Evolutionary conservation across 1,140 invertebrate species (phyloP), one percentile per base, ranked within the genome.

Genomic region (Oedothorax gibbosus): DNA sequence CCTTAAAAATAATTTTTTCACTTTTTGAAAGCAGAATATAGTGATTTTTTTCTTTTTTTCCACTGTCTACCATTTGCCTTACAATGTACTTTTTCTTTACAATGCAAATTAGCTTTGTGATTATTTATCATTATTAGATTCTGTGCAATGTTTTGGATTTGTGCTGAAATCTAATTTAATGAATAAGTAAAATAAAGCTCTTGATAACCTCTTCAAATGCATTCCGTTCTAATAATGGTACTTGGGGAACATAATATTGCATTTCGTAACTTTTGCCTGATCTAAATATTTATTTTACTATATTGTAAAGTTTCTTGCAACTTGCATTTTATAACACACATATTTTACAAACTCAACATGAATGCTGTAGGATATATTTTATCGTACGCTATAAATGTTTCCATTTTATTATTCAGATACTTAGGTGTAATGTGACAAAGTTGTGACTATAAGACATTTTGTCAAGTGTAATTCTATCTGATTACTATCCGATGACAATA

Each of bases 211-310:
- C 35, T 35, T 35, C 35, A 35, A 35, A 62, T 75, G 54, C 54
- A 75, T 75, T 79, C 68, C 53, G 21, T 68, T 51, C 64, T 79
- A 51, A 65, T 50, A 35, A 79, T 20, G 35, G 7, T 51, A 79
- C 77, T 66, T 49, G 35, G 77, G 76, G 77, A 79, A 79, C 77
- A 79, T 56, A 66, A 62, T 35, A 79, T 14, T 79, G 77, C 77
- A 79, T 79, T 79, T 79, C 51, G 21, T 68, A 7, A 35, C 65
- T 62, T 72, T 56, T 68, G 77, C 77, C 77, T 79, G 57, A n/a
- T 18, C 21, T 62, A 77, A 79, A 56, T 56, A 56, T n/a, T 79
- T 79, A 79, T 79, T 79, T 79, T 68, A 79, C 60, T 79, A 79
- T 14, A 72, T 35, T 35, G 21, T 56, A 54, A 68, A 54, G 20